phyloP scores from a whole-genome alignment of 2,797 vertebrate species.

The Eutrigla gurnardus region DNA sequence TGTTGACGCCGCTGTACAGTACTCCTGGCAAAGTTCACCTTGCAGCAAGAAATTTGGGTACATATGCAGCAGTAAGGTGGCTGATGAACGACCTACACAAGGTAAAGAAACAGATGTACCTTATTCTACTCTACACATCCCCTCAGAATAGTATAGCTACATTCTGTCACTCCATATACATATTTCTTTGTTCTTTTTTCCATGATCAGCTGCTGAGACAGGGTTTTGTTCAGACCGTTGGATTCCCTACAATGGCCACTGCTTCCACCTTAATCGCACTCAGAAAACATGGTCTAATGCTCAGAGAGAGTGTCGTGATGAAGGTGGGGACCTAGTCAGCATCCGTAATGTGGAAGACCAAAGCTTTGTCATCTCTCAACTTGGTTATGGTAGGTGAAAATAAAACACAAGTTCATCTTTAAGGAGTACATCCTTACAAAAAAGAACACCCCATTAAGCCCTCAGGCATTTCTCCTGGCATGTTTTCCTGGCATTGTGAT shows the following conservation, averaged over 20 bases:
- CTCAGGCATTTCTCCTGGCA: not conserved
- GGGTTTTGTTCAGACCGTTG: constrained; percentile 86
- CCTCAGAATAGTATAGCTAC: not conserved
- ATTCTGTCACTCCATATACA: not conserved
- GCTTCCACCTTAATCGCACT: constrained; percentile 85
- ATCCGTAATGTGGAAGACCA: constrained; percentile 90
- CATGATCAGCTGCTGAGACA: constrained; percentile 47
- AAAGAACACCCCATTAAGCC: not conserved
- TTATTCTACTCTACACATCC: not conserved
- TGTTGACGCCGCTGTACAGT: constrained; percentile 81
- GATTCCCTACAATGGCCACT: constrained; percentile 89
- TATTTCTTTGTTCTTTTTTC: not conserved
- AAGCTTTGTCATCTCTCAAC: constrained; percentile 89
- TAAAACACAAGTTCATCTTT: not conserved
- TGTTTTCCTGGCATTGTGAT: not conserved
- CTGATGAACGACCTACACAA: not conserved
- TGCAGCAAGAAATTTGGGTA: constrained; percentile 90
- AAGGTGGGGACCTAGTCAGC: constrained; percentile 88
- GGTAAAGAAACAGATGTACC: constrained; percentile 33
- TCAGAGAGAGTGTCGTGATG: constrained; percentile 82
- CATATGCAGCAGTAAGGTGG: constrained; percentile 84
- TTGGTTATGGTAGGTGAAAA: constrained; percentile 86
- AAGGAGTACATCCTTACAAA: not conserved
- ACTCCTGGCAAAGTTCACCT: constrained; percentile 86
- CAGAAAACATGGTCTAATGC: constrained; percentile 87